phyloP scores from a whole-genome alignment of 2,797 vertebrate species.

The Paguma larvata region DNA sequence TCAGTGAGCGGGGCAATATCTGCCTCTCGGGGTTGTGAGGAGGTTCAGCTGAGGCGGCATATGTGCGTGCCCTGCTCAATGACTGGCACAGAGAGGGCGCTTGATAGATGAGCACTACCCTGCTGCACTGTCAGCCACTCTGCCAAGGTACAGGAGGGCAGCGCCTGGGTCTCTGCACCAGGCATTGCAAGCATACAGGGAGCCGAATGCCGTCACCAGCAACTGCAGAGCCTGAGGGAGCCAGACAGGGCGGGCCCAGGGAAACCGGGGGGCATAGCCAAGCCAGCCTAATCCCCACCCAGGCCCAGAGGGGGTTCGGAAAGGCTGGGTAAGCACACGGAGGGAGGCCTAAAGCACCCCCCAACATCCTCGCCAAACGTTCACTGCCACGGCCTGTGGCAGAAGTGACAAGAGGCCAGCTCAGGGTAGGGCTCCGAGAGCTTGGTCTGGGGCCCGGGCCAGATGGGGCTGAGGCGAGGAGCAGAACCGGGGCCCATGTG shows the following conservation, averaged over 20 bases:
- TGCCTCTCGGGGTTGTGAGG: neutral
- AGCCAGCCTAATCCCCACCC: neutral
- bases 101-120: conserved; percentile 35
- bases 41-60: neutral
- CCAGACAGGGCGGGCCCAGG: neutral
- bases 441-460: conserved; percentile 80
- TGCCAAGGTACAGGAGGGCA: conserved; percentile 15
- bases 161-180: neutral
- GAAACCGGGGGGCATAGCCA: neutral
- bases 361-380: neutral
- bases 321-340: neutral
- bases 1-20: neutral
- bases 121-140: neutral
- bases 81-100: neutral
- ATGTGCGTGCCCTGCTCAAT: neutral
- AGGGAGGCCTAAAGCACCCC: neutral
- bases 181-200: neutral
- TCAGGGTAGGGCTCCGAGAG: conserved; percentile 66
- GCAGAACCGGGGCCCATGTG: conserved; percentile 81
- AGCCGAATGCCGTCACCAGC: neutral
- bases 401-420: conserved; percentile 68
- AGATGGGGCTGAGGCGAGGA: conserved; percentile 79
- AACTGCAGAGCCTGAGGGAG: neutral
- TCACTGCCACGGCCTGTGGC: conserved; percentile 16
- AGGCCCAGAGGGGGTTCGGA: neutral